phyloP scores from a whole-genome alignment of 1,140 invertebrate species.

The Mercenaria mercenaria region DNA sequence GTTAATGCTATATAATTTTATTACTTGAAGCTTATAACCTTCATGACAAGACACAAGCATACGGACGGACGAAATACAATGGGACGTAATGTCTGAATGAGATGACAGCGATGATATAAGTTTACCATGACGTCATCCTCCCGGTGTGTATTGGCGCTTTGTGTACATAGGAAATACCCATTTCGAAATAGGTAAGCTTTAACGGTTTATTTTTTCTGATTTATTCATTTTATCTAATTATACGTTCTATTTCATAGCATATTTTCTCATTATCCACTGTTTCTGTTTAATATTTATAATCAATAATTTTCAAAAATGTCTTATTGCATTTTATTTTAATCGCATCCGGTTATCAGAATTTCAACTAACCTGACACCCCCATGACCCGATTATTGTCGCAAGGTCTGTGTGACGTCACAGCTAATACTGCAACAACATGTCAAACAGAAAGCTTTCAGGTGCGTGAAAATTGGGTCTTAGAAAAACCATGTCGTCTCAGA shows the following conservation, averaged over 20 bases:
- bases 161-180: not conserved
- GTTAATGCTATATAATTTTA: too few relatives aligned
- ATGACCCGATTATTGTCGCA: slow-evolving; percentile 35
- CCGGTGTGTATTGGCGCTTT: slow-evolving; percentile 23
- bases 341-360: not conserved
- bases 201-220: too few relatives aligned
- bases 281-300: too few relatives aligned
- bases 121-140: slow-evolving; percentile 18
- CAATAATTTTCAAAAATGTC: too few relatives aligned
- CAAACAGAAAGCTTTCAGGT: slow-evolving; percentile 58
- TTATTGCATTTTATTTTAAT: too few relatives aligned
- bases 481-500: slow-evolving; percentile 64
- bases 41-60: too few relatives aligned
- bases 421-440: slow-evolving; percentile 68
- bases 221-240: too few relatives aligned
- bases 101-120: not conserved
- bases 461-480: slow-evolving; percentile 38
- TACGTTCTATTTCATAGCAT: too few relatives aligned
- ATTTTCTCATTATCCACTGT: too few relatives aligned
- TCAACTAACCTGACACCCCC: slow-evolving; percentile 8
- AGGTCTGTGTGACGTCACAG: slow-evolving; percentile 60
- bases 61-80: too few relatives aligned
- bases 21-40: too few relatives aligned
- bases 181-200: not conserved
- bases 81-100: too few relatives aligned